Evolutionary conservation across 2,113 vertebrate genomes (phyloP).

Genomic region (Indicator maculatus): DNA sequence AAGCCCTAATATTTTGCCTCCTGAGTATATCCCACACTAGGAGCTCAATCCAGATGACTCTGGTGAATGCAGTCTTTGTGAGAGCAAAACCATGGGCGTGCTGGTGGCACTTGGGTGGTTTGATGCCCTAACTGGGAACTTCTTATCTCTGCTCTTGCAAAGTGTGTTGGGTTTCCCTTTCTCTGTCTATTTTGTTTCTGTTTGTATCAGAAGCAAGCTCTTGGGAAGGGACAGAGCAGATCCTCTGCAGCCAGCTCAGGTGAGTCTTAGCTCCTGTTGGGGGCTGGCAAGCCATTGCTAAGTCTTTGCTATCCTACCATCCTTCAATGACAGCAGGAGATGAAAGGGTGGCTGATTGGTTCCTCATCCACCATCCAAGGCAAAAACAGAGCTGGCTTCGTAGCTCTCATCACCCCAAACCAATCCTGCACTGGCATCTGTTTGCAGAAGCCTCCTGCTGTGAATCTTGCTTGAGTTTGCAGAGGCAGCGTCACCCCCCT

Average conservation of each 20-base stretch:
- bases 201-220: not conserved
- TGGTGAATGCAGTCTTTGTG: fast-evolving
- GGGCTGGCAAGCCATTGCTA: not conserved
- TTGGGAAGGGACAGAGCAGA: not conserved
- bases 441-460: not conserved
- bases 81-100: not conserved
- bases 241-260: not conserved
- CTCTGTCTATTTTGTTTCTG: not conserved
- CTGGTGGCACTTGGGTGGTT: not conserved
- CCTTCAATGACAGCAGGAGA: not conserved
- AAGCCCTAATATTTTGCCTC: not conserved
- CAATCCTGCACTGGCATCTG: not conserved
- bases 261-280: not conserved
- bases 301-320: not conserved
- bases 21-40: fast-evolving
- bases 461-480: not conserved
- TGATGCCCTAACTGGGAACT: not conserved
- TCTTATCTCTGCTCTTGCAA: not conserved
- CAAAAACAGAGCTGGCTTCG: not conserved
- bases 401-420: not conserved
- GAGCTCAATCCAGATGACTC: not conserved
- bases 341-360: not conserved
- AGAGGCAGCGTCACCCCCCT: not conserved
- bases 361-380: not conserved
- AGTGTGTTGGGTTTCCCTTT: not conserved